Percentiles rank a stretch among this genome's conserved stretches.
These are phyloP conservation scores for Delia radicum DNA, from an alignment of 1,140 invertebrate species.

Conservation along the genomic window DNA sequence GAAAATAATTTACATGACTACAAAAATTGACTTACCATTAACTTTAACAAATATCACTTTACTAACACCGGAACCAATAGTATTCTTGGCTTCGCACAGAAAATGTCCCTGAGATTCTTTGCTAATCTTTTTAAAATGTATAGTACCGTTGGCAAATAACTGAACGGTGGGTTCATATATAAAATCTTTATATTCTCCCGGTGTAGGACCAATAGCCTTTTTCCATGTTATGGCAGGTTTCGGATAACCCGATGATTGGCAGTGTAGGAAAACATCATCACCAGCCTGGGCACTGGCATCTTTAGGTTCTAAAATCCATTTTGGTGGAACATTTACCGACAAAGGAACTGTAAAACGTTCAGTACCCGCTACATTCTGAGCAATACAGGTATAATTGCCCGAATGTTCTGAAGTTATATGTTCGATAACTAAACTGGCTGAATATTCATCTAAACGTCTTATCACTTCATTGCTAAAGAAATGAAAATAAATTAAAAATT, in stretches of 20 bases:
- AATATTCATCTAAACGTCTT: conserved; percentile 79
- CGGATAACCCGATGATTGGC: conserved; percentile 88
- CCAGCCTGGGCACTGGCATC: conserved; percentile 84
- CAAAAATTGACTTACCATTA: conserved; percentile 65
- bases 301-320: conserved; percentile 86
- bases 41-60: conserved; percentile 86
- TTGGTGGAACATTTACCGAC: conserved; percentile 85
- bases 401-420: conserved; percentile 79
- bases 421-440: conserved; percentile 84
- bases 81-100: conserved; percentile 89
- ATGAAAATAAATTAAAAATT: not conserved
- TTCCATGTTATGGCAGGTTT: conserved; percentile 86
- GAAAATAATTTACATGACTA: not conserved
- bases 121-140: conserved; percentile 75
- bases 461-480: conserved; percentile 56
- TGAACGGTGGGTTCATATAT: conserved; percentile 72
- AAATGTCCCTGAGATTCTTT: conserved; percentile 88
- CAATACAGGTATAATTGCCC: conserved; percentile 87
- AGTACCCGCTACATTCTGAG: conserved; percentile 78
- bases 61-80: conserved; percentile 82
- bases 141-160: conserved; percentile 77
- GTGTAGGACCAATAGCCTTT: conserved; percentile 77
- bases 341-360: conserved; percentile 74
- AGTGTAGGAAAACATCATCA: conserved; percentile 80
- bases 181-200: conserved; percentile 84